Conservation (phyloP, 2,888 invertebrate species). For the Cyrtodaria siliqua region DNA sequence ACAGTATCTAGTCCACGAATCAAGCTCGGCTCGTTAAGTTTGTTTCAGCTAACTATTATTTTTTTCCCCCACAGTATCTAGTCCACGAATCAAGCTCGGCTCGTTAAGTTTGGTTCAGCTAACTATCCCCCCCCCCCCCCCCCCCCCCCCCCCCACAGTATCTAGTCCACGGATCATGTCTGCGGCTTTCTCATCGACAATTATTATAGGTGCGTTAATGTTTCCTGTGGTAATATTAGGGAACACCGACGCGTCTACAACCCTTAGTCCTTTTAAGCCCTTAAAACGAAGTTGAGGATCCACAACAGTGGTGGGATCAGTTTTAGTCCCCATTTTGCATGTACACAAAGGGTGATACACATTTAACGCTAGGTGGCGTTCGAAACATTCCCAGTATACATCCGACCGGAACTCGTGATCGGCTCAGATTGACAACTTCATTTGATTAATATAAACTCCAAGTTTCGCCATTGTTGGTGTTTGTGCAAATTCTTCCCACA, state of each 20-base stretch:
- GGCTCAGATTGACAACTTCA: constrained; percentile 42
- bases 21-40: too few species aligned
- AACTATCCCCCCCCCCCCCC: too few species aligned
- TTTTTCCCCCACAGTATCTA: too few species aligned
- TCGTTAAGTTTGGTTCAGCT: too few species aligned
- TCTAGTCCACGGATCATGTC: constrained; percentile 18
- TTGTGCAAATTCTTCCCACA: constrained; percentile 30
- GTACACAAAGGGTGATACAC: constrained; percentile 27
- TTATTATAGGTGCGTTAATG: constrained; percentile 26
- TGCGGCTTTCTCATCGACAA: constrained; percentile 21
- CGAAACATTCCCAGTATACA: constrained; percentile 55
- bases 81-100: too few species aligned
- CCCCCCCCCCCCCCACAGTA: constrained; percentile 4
- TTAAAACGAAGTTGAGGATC: constrained; percentile 29
- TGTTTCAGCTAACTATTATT: too few species aligned
- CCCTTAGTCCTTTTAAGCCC: constrained; percentile 18
- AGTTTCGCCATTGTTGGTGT: constrained; percentile 26
- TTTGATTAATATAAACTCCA: constrained; percentile 17
- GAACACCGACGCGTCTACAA: constrained; percentile 25
- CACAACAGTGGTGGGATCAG: constrained; percentile 22
- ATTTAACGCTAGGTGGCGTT: constrained; percentile 26
- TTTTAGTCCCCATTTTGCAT: constrained; percentile 29
- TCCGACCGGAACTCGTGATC: constrained; percentile 37
- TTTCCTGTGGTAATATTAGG: constrained; percentile 26
- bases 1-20: too few species aligned